Percentiles rank a stretch among this genome's conserved stretches.
phyloP scores from a whole-genome alignment of 2,888 invertebrate genomes.

The Pandemis cinnamomeana region DNA sequence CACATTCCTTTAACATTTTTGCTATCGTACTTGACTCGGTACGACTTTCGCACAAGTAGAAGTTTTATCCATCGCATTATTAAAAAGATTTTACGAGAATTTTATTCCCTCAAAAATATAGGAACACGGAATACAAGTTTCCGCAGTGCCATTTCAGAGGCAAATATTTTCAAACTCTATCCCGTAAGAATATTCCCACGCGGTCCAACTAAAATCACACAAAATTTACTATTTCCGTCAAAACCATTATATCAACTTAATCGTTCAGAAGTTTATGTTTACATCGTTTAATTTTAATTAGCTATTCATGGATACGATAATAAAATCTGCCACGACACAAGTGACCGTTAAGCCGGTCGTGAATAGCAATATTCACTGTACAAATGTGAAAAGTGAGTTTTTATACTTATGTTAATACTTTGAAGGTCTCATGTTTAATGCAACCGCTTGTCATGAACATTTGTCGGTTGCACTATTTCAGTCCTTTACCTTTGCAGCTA shows the following conservation, averaged over 20 bases:
- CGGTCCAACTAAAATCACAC: conserved; percentile 23
- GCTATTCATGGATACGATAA: conserved; percentile 7
- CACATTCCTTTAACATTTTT: too few relatives aligned
- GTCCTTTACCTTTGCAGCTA: conserved; percentile 40
- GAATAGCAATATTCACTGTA: conserved; percentile 43
- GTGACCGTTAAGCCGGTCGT: conserved; percentile 21
- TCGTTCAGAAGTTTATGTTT: conserved; percentile 10
- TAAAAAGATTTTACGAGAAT: conserved; percentile 20
- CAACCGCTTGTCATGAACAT: conserved; percentile 80
- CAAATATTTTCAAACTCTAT: conserved; percentile 20
- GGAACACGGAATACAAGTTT: conserved; percentile 24
- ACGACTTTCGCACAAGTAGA: neutral
- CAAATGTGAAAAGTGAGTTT: conserved; percentile 56
- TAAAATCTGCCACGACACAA: conserved; percentile 27
- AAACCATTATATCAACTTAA: conserved; percentile 4
- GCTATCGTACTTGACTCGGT: neutral
- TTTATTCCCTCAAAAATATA: conserved; percentile 29
- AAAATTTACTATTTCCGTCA: conserved; percentile 12
- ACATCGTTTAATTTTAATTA: conserved; percentile 16
- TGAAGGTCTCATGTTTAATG: conserved; percentile 80
- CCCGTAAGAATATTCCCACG: conserved; percentile 33
- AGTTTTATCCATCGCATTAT: conserved; percentile 10
- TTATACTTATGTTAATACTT: conserved; percentile 70
- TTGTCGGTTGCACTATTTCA: conserved; percentile 79
- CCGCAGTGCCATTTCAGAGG: conserved; percentile 12